phyloP scores from a whole-genome alignment of 2,888 invertebrate species.

The Andricus quercusramuli region DNA sequence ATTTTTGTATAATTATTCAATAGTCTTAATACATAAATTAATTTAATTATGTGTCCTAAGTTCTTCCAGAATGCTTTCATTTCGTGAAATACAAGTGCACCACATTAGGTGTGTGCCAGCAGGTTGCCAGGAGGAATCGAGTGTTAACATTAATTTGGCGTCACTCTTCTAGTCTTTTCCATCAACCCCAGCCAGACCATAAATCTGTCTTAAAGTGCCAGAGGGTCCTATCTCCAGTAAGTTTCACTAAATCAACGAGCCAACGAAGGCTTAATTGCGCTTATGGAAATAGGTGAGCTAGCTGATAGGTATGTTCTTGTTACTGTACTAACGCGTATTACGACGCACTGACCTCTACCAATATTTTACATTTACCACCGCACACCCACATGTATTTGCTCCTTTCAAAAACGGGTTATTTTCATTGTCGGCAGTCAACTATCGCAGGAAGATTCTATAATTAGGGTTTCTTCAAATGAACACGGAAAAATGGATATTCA shows the following conservation, averaged over 20 bases:
- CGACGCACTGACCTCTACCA: constrained; percentile 54
- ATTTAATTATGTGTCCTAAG: too few species aligned
- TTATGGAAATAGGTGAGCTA: constrained; percentile 56
- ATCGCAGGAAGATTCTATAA: background rate
- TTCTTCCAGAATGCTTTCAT: too few species aligned
- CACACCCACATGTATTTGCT: constrained; percentile 56
- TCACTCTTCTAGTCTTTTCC: constrained; percentile 61
- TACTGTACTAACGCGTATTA: constrained; percentile 47
- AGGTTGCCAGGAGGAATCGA: constrained; percentile 60
- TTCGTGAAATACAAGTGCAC: too few species aligned
- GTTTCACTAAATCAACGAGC: constrained; percentile 56
- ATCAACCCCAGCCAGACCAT: constrained; percentile 50
- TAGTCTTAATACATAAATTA: too few species aligned
- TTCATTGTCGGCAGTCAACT: constrained; percentile 54
- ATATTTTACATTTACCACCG: constrained; percentile 42
- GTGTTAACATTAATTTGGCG: constrained; percentile 64
- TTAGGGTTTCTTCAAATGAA: background rate
- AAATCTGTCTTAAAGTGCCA: constrained; percentile 60
- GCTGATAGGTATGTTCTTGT: constrained; percentile 19
- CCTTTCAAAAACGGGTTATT: constrained; percentile 56
- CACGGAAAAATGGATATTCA: too few species aligned
- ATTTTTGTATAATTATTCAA: too few species aligned
- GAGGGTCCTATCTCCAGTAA: constrained; percentile 55
- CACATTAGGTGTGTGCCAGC: constrained; percentile 43
- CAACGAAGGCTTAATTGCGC: constrained; percentile 56